Base-by-base conservation (phyloP, 2,888 invertebrate species). In the Drosophila birchii region DNA sequence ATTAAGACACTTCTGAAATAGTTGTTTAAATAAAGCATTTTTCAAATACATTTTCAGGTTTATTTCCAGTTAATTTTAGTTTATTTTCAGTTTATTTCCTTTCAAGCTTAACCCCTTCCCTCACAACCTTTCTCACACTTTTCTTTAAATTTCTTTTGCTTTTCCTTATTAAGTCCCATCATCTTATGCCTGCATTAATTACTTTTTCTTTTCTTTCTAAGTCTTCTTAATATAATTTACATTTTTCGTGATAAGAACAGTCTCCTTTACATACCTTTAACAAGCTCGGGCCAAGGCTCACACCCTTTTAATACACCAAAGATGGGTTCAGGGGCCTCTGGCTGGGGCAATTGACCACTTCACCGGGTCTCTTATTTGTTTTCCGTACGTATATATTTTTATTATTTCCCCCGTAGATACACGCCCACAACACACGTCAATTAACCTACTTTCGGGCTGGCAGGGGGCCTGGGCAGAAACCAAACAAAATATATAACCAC, bases 351-450 rank as follows among this genome's bases (percentile, higher is more conserved):
- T 51, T 41, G 64, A 61, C 62, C 49, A 63, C 63, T 64, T 49
- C 29, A 32, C 57, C 51, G 51, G 11, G 32, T 29, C 29, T 29
- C 29, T 29, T 78, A 61, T 67, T 77, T 78, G 63, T 62, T 68
- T 62, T 71, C 72, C 60, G 20, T 73, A 49, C 66, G 38, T 64
- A 32, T 72, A 38, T 71, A 41, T 78, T 56, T 70, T 74, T 62
- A 73, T 57, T 68, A 60, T 75, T 76, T 69, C 59, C 75, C 62
- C 39, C 64, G 36, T 47, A 66, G 64, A 71, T 76, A 63, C 73
- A 53, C 55, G 45, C 61, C 64, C 62, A 49, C 67, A 67, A 74
- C 81, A 81, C 75, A 78, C 86, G 78, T 78, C 87, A 86, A 84
- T 84, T 83, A 83, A 76, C 86, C 81, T 60, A 83, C 64, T 78